Evolutionary conservation across 2,113 vertebrate genomes (phyloP).

Genomic region (Hoplias malabaricus): DNA sequence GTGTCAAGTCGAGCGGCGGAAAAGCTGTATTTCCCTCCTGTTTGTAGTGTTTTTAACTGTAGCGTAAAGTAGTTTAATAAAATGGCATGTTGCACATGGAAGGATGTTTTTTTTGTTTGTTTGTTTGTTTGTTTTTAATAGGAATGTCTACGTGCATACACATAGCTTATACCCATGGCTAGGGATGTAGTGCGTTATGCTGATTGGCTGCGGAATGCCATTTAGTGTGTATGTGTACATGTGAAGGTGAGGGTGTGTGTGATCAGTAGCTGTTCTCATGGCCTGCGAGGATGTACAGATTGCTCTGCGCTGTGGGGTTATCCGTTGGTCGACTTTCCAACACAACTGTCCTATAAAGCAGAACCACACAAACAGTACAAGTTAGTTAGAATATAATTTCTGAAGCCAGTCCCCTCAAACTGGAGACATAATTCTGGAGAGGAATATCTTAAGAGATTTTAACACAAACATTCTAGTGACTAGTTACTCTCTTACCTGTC

Average conservation of each 20-base stretch:
- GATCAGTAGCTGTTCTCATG: constrained; percentile 99
- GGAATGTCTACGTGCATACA: constrained; percentile 8
- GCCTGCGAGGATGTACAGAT: constrained; percentile 97
- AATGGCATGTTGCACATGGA: neutral
- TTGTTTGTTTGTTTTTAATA: no score
- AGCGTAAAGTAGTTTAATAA: constrained; percentile 1
- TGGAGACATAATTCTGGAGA: no score
- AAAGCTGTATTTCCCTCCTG: neutral
- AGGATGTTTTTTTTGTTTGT: constrained; percentile 3
- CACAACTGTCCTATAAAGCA: constrained; percentile 88
- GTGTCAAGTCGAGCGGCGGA: neutral
- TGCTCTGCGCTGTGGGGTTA: constrained; percentile 97
- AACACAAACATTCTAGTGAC: no score
- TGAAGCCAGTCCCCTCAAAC: no score
- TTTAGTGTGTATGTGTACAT: constrained; percentile 52
- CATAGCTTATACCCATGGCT: constrained; percentile 6
- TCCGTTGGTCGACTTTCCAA: constrained; percentile 96
- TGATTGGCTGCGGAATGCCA: constrained; percentile 22
- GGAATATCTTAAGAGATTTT: no score
- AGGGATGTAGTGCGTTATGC: constrained; percentile 10
- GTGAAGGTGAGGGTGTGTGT: constrained; percentile 19
- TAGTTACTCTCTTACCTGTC: constrained; percentile 81
- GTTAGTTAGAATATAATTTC: neutral
- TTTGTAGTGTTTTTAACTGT: neutral
- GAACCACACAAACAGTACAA: constrained; percentile 11